Evolutionary conservation across 1,140 invertebrate species (phyloP).

Genomic region (Cydia fagiglandana): DNA sequence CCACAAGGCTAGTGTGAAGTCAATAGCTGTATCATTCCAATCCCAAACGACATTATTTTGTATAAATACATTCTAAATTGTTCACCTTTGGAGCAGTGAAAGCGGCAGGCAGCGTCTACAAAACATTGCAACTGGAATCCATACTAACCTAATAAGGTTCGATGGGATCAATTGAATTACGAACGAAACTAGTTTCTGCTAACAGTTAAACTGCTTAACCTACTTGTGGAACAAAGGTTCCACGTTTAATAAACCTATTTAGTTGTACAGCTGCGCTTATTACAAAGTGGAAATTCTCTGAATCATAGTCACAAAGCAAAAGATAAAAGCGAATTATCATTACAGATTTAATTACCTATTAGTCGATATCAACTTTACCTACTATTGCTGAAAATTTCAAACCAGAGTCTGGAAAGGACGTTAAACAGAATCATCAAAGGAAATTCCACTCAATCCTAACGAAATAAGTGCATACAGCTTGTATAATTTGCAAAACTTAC

Average conservation of each 20-base stretch:
- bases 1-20: not conserved
- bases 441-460: no score
- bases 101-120: not conserved
- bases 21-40: not conserved
- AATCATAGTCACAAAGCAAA: not conserved
- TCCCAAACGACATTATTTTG: no score
- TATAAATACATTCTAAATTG: not conserved
- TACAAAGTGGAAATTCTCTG: not conserved
- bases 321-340: no score
- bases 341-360: no score
- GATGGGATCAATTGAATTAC: conserved; percentile 43
- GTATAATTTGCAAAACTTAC: no score
- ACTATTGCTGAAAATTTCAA: no score
- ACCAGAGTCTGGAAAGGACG: no score
- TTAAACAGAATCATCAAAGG: no score
- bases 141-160: conserved; percentile 42
- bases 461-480: no score
- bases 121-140: conserved; percentile 34
- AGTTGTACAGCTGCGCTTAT: not conserved
- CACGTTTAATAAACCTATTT: conserved; percentile 37
- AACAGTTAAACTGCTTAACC: conserved; percentile 31
- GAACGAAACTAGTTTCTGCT: conserved; percentile 4
- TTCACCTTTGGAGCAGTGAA: not conserved
- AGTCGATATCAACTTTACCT: no score
- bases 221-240: conserved; percentile 33